Evolutionary conservation across 2,888 invertebrate species (phyloP), one percentile per base, ranked within the genome.

Genomic region (Ectemnius lituratus): DNA sequence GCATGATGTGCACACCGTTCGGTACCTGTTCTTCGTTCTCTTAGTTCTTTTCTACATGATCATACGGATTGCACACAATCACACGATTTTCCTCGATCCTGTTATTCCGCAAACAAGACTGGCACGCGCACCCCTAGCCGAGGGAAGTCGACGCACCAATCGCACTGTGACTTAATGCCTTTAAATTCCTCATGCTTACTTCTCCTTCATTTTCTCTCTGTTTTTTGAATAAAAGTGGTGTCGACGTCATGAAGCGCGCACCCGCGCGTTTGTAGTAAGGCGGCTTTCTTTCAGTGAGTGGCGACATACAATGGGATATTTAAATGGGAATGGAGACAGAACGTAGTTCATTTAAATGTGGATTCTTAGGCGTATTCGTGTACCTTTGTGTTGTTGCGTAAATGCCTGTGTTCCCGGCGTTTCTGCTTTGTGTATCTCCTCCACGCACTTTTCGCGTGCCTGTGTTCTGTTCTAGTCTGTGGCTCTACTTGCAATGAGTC

Each of bases 221-320:
- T 74, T 73, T 76, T 69, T 78, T 86, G 86, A 67, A 81, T 86
- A 88, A 89, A 87, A 89, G 90, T 90, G 90, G 90, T 90, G 90
- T 90, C 89, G 89, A 90, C 89, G 89, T 83, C 72, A 64, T 75
- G 27, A 78, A 64, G 62, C 61, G 67, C 79, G 76, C 76, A 68
- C 80, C 46, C 67, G 73, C 37, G 63, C 61, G 45, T 62, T 62
- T 66, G n/a, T 47, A 47, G 47, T 74, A 77, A 77, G 77, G 74
- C 23, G 23, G 23, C 75, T 78, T 79, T 80, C 70, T 71, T 71
- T 70, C 47, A 47, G n/a, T 47, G 13, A 47, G 4, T 82, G 80
- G 83, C 69, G 80, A 80, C 72, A 83, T 83, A 78, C 73, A 83
- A 84, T 69, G 71, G 80, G 80, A 84, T 73, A 75, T 75, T 82